These are phyloP conservation scores for Ochotona princeps DNA, from an alignment of 2,113 vertebrate species.

Conservation along the genomic window DNA sequence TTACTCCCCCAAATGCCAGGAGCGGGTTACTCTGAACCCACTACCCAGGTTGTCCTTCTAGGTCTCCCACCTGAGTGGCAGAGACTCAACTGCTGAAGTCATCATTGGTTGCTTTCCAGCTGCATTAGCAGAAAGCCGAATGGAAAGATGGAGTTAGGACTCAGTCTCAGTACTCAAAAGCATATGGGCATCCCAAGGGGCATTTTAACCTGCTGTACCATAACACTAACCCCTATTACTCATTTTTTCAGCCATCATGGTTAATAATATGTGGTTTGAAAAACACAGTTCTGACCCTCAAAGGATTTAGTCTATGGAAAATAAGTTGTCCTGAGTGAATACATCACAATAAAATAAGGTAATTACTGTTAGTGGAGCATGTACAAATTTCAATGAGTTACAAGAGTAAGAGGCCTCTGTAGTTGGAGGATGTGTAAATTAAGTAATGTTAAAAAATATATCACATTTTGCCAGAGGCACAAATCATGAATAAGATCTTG, in stretches of 20 bases:
- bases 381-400: background rate
- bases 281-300: background rate
- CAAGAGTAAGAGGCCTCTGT: background rate
- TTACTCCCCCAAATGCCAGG: too few species aligned
- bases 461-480: background rate
- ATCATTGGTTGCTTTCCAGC: too few species aligned
- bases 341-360: background rate
- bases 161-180: too few species aligned
- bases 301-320: background rate
- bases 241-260: background rate
- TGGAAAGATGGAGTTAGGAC: too few species aligned
- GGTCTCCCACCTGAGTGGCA: too few species aligned
- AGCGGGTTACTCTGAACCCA: too few species aligned
- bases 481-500: background rate
- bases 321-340: background rate
- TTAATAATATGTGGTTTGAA: background rate
- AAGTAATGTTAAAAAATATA: background rate
- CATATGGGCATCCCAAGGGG: too few species aligned
- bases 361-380: background rate
- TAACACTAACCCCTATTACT: background rate
- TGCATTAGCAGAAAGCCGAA: too few species aligned
- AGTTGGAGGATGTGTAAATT: background rate
- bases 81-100: too few species aligned
- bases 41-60: too few species aligned
- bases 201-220: too few species aligned